Base-by-base conservation (phyloP, 2,113 vertebrate genomes). In the Plotosus lineatus region DNA sequence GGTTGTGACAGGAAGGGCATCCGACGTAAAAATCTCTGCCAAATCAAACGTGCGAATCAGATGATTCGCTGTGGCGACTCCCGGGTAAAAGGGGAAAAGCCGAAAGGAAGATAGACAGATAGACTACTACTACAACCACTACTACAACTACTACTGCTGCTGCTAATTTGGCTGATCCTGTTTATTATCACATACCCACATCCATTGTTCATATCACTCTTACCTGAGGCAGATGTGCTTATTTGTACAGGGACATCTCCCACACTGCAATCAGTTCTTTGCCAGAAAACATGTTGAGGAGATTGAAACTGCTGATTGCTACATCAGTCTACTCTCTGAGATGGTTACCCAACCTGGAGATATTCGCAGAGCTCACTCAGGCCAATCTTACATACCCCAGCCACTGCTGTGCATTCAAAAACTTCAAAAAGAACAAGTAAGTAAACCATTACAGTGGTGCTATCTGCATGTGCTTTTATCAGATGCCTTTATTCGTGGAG, bases 301-400 rank as follows among this genome's bases (percentile, higher is more conserved):
- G 92, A 66, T 91, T 99, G 75, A 92, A 90, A 90, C 95, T 86
- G 85, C 90, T 99, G 83, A 90, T 91, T 7, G 97, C 97, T 50
- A 90, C 85, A 81, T 96, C 95, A 0, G 89, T 95, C 8, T 88
- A 92, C 66, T 89, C 91, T 72, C 92, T 99, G 68, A 98, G 95
- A 90, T 93, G 93, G 69, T 93, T 99, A 77, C 97, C 98, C 58
- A 92, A 89, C 21, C 89, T 94, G 85, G 92, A 94, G 50, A 94
- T 91, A 71, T 96, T 98, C 86, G 87, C 89, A 36, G 88, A 92
- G 44, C 94, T 99, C 51, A 83, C 87, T 23, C 90, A 95, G 50
- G 95, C 96, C 88, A 93, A 92, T 75, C 94, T 99, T 87, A 98
- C 98, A 15, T 99, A 98, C 86, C 91, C 95, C 19, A 98, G 97